Conservation (phyloP, 2,888 invertebrate genomes). For the Escarpia spicata region DNA sequence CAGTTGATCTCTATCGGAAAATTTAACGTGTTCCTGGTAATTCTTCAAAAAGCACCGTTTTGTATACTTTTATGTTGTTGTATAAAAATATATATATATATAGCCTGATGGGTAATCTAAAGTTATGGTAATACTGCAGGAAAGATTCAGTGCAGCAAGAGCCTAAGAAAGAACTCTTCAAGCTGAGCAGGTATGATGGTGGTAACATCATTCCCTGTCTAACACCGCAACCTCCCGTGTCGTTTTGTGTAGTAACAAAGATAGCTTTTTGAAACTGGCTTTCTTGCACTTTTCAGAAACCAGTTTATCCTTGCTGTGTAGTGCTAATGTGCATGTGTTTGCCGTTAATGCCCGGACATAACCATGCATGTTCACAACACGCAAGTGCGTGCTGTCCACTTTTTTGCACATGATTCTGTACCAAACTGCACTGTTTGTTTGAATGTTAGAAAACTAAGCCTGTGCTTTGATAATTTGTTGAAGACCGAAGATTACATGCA, state of each 20-base stretch:
- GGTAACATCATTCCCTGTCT: neutral
- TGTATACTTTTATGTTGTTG: neutral
- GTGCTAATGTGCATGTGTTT: neutral
- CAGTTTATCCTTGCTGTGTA: neutral
- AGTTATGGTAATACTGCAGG: neutral
- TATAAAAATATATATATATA: neutral
- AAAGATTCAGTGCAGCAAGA: neutral
- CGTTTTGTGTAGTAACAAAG: neutral
- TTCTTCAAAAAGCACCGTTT: neutral
- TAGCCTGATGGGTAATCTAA: neutral
- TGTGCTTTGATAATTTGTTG: neutral
- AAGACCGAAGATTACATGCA: neutral
- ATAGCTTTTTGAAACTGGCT: neutral
- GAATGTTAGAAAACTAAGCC: neutral
- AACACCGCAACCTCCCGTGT: neutral
- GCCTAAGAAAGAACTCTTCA: neutral
- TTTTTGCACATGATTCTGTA: neutral
- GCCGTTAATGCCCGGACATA: neutral
- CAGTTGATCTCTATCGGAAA: no score
- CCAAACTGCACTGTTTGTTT: neutral
- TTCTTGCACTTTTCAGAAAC: neutral
- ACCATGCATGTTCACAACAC: neutral
- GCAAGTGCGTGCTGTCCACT: neutral
- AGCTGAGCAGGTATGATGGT: slow-evolving; percentile 6
- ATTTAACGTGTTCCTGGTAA: neutral